Conservation (phyloP, 2,113 vertebrate species). For the Xenopus laevis region DNA sequence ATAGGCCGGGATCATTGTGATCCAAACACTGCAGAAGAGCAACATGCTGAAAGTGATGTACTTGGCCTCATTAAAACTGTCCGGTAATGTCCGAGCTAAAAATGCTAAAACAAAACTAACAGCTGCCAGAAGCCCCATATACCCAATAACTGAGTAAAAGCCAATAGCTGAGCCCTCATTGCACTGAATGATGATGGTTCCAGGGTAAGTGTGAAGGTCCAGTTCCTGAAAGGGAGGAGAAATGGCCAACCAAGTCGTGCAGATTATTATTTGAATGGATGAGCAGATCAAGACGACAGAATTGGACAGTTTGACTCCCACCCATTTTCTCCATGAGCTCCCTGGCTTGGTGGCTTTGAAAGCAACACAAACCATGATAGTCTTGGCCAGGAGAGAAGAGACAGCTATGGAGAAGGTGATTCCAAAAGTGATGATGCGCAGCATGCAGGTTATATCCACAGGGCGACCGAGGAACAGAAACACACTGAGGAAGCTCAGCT, state of each 20-base stretch:
- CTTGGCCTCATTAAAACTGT: slow-evolving; percentile 44
- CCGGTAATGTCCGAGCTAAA: not conserved
- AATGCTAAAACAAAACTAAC: no score
- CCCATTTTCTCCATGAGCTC: slow-evolving; percentile 36
- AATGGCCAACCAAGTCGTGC: slow-evolving; percentile 20
- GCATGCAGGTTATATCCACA: slow-evolving; percentile 9
- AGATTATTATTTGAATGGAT: slow-evolving; percentile 19
- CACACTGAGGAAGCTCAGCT: not conserved
- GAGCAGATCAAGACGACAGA: not conserved
- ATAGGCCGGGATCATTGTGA: no score
- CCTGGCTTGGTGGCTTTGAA: slow-evolving; percentile 50
- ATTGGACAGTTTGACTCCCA: slow-evolving; percentile 11
- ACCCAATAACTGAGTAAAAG: no score
- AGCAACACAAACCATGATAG: slow-evolving; percentile 56
- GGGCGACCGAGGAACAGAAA: slow-evolving; percentile 9
- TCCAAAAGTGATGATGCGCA: not conserved
- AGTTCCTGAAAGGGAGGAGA: slow-evolving; percentile 31
- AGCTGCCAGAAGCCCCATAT: no score
- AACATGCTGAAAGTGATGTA: slow-evolving; percentile 6
- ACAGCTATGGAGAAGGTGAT: slow-evolving; percentile 13
- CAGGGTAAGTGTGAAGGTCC: not conserved
- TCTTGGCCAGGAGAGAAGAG: slow-evolving; percentile 67
- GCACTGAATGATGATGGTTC: slow-evolving; percentile 30
- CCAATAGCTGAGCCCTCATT: slow-evolving; percentile 17
- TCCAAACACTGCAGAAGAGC: no score